phyloP scores from a whole-genome alignment of 2,888 invertebrate species.

The Cynaeus angustus region DNA sequence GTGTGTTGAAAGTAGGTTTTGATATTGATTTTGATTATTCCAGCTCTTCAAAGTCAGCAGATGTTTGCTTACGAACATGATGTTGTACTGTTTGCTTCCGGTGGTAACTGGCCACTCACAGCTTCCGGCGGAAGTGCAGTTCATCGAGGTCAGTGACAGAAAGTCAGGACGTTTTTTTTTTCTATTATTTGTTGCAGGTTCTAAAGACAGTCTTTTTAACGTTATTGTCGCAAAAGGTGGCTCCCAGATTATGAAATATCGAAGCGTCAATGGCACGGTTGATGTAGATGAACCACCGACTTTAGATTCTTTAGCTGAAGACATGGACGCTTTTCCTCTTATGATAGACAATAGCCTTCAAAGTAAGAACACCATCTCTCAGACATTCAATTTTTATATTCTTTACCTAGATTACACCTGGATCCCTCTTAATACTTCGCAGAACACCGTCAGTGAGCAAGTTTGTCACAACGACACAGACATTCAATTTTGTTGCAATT shows the following conservation, averaged over 20 bases:
- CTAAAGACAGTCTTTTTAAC: neutral
- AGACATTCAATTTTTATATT: too few relatives aligned
- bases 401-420: neutral
- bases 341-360: neutral
- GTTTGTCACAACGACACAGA: neutral
- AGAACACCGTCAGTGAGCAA: neutral
- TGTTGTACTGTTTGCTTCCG: slow-evolving; percentile 82
- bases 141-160: slow-evolving; percentile 71
- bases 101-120: slow-evolving; percentile 77
- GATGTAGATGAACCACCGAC: neutral
- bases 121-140: slow-evolving; percentile 85
- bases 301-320: slow-evolving; percentile 2
- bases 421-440: slow-evolving; percentile 17
- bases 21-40: too few relatives aligned
- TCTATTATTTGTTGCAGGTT: neutral
- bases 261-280: neutral
- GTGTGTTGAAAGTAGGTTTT: too few relatives aligned
- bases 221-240: slow-evolving; percentile 18
- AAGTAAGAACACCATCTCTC: neutral
- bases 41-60: slow-evolving; percentile 80
- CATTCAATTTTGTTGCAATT: neutral
- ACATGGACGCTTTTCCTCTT: slow-evolving; percentile 19
- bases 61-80: slow-evolving; percentile 80
- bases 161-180: neutral
- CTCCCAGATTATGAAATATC: neutral